Evolutionary conservation across 2,888 invertebrate genomes (phyloP).

Genomic region (Autographa gamma): DNA sequence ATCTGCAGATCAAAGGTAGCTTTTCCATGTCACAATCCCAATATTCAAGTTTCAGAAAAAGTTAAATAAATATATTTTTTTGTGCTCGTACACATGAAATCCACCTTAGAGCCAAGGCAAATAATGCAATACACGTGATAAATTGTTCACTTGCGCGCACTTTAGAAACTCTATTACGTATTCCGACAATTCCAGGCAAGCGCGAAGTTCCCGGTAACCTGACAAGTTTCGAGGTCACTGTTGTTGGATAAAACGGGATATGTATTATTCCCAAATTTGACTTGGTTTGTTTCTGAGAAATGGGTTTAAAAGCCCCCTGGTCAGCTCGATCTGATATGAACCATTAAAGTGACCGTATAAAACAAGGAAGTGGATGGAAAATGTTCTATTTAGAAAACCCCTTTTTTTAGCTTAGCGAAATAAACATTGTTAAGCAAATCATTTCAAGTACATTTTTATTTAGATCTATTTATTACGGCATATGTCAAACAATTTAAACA

Average conservation of each 20-base stretch:
- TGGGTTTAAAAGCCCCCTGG: background rate
- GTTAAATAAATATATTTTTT: background rate
- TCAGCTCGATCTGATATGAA: background rate
- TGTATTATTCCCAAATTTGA: background rate
- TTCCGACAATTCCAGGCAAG: constrained; percentile 19
- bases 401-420: too few species aligned
- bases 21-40: too few species aligned
- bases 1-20: too few species aligned
- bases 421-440: too few species aligned
- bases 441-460: too few species aligned
- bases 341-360: background rate
- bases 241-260: background rate
- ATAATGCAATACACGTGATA: constrained; percentile 14
- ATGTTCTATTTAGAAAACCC: too few species aligned
- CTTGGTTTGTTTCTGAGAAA: background rate
- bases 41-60: background rate
- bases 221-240: constrained; percentile 11
- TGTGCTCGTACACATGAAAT: background rate
- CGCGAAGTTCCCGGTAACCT: background rate
- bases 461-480: too few species aligned
- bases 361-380: too few species aligned
- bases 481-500: too few species aligned
- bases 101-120: background rate
- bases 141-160: constrained; percentile 8
- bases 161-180: constrained; percentile 17